Evolutionary conservation across 2,113 vertebrate genomes (phyloP), one percentile per base, ranked within the genome.

Genomic region (Elaphurus davidianus): DNA sequence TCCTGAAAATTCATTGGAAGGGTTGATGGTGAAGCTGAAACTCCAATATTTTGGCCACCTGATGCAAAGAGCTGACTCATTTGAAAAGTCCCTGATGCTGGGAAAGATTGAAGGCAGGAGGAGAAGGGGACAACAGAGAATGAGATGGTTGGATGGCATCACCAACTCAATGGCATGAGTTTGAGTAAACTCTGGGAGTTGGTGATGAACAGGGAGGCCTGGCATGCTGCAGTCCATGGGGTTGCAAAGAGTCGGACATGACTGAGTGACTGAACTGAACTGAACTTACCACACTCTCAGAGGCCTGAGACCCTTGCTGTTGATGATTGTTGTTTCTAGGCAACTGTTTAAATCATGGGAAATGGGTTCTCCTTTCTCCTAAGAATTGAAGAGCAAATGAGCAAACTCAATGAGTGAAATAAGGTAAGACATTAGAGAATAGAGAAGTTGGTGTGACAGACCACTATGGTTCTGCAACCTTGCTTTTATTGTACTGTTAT

Each of bases 221-320:
- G n/a, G 16, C 9, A 0, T 21, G 33, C 64, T 67, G 33, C n/a
- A 5, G 8, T 36, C 64, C 64, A 67, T 10, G 17, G 9, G 9
- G 17, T 67, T 1, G 0, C 17, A 36, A 67, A 67, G 64, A 36
- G n/a, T 10, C 0, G 1, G n/a, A 36, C 64, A 11, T 0, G 9
- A 67, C 17, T 36, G 17, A 36, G 17, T 67, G 33, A 36, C 33
- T 21, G 33, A 67, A 67, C 33, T 67, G 64, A 67, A 67, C 33
- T 21, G 4, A 36, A n/a, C 36, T 84, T 85, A 84, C 1, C 36
- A 64, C 23, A 91, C 16, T 90, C 33, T 52, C 45, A 54, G 88
- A 85, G 21, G 28, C 43, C 27, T 43, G 33, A 90, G 3, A 90
- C 7, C 0, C 7, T 4, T 30, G 43, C 30, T 55, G 54, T 84